A percentile compares a stretch with the other conserved stretches of the same genome.
These are phyloP conservation scores for Vulpes vulpes DNA, from an alignment of 2,113 vertebrate species.

Conservation along the genomic window DNA sequence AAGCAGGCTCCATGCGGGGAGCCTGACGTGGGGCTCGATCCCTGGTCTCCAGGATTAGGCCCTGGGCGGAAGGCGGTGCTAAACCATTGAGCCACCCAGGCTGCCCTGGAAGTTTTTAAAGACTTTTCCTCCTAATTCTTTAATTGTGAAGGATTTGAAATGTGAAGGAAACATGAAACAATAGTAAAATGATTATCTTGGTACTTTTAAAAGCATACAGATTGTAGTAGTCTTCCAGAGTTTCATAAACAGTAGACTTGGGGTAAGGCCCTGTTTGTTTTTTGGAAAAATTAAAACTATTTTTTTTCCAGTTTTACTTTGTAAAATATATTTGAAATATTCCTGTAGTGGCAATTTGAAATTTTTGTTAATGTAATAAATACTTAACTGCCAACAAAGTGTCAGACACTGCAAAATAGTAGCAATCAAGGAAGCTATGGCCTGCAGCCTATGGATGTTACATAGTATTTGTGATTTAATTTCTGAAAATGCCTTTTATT, in stretches of 20 bases:
- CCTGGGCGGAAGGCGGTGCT: too few species aligned
- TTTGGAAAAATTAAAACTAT: not conserved
- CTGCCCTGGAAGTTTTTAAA: not conserved
- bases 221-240: not conserved
- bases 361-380: constrained; percentile 34
- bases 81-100: too few species aligned
- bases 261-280: not conserved
- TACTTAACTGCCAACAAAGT: not conserved
- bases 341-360: not conserved
- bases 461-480: constrained; percentile 37
- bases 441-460: not conserved
- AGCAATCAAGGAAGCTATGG: not conserved
- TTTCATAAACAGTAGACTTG: constrained; percentile 3
- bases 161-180: not conserved
- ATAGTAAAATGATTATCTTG: not conserved
- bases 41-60: too few species aligned
- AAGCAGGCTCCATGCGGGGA: too few species aligned
- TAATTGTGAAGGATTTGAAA: constrained; percentile 30
- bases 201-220: not conserved
- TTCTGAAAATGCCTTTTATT: constrained; percentile 45
- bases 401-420: not conserved
- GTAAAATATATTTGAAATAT: constrained; percentile 48
- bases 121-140: not conserved
- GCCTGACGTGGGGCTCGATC: too few species aligned
- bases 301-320: constrained; percentile 20